Base-by-base conservation (phyloP, 2,113 vertebrate species). In the Phyllopteryx taeniolatus region DNA sequence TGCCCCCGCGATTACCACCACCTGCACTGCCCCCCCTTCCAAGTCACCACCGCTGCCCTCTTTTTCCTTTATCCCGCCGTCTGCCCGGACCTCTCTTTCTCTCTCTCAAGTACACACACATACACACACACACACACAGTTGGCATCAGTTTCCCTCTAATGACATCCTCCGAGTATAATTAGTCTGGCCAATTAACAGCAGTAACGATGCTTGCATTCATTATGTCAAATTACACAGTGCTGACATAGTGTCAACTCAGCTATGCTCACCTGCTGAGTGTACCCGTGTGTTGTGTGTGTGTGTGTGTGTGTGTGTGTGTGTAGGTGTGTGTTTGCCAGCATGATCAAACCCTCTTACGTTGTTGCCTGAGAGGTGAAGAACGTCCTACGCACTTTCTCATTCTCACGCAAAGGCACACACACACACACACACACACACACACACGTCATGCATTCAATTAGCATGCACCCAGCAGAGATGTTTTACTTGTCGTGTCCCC, bases 111-210 rank as follows among this genome's bases (percentile, higher is more conserved):
- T 27, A 57, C 20, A 31, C 49, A 53, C 68, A 67, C 66, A 31
- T 63, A 71, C 39, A 46, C 11, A 43, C 51, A 53, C 64, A 68
- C 81, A 76, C 81, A 74, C 83, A 77, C 78, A 80, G 60, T 75
- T 79, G 87, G 85, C 85, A 86, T 87, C 86, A 85, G 88, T 83
- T 84, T 96, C 93, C 91, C 93, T 94, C 95, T 98, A 99, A 99
- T 99, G 96, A 98, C 95, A 94, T 97, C 97, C 97, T 98, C 93
- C 64, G 97, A 98, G 97, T 97, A 97, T 99, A 98, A 99, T 99
- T 99, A 99, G 98, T 96, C 95, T 96, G 95, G 95, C 96, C 97
- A 99, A 98, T 99, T 98, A 99, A 98, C 96, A 98, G 95, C 97
- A 96, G 95, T 98, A 98, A 98, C 85, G 86, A 87, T 96, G 97